Conservation (phyloP, 2,888 invertebrate genomes). For the Noctua fimbriata region DNA sequence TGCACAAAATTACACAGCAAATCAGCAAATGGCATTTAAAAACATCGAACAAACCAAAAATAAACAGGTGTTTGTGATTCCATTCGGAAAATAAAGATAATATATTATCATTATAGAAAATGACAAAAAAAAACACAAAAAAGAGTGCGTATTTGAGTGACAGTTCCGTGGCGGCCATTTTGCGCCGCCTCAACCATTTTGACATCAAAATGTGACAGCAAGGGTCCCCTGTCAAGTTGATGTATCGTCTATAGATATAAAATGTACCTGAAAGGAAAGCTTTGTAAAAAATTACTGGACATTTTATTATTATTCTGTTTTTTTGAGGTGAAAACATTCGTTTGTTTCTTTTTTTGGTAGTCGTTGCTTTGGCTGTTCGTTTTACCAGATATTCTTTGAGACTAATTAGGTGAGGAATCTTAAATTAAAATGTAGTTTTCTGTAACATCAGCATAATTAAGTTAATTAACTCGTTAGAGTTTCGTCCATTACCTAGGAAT, state of each 20-base stretch:
- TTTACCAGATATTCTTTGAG: background rate
- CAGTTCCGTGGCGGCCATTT: slow-evolving; percentile 47
- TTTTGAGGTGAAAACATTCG: slow-evolving; percentile 16
- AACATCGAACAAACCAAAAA: slow-evolving; percentile 11
- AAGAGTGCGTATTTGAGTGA: slow-evolving; percentile 57
- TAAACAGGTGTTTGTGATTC: slow-evolving; percentile 22
- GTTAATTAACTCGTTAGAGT: background rate
- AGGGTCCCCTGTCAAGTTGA: slow-evolving; percentile 56
- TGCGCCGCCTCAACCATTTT: slow-evolving; percentile 51
- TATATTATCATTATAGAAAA: slow-evolving; percentile 37
- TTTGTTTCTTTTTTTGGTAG: background rate
- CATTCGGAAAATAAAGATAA: slow-evolving; percentile 43
- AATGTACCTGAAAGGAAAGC: slow-evolving; percentile 35
- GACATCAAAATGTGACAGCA: slow-evolving; percentile 62
- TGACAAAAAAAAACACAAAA: slow-evolving; percentile 43
- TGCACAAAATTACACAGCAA: slow-evolving; percentile 5
- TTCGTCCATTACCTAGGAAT: background rate
- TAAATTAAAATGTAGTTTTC: background rate
- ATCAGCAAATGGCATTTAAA: background rate
- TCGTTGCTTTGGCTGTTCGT: background rate
- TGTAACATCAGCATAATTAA: background rate
- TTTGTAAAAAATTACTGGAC: slow-evolving; percentile 33
- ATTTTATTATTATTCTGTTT: slow-evolving; percentile 33
- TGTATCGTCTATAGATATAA: slow-evolving; percentile 58
- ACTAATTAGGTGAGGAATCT: background rate